Conservation (phyloP, 1,140 invertebrate genomes). For the Camponotus floridanus region DNA sequence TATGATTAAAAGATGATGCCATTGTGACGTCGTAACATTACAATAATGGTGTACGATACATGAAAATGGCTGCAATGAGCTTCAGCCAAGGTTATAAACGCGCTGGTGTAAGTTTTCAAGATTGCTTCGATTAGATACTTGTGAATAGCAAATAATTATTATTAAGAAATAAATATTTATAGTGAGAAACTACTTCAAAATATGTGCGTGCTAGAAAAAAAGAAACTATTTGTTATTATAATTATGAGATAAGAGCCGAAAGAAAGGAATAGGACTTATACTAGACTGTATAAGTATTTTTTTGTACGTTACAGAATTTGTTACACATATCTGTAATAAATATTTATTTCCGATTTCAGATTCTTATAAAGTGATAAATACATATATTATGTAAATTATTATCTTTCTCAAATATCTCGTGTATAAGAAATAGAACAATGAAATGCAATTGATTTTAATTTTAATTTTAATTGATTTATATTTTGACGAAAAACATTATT, state of each 20-base stretch:
- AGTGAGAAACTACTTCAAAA: background rate
- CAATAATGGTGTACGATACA: conserved; percentile 9
- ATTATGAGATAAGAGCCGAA: background rate
- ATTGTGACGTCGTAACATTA: background rate
- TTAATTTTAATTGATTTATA: no score
- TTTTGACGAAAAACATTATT: background rate
- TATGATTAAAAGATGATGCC: background rate
- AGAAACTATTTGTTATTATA: conserved; percentile 25
- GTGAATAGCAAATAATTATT: conserved; percentile 14
- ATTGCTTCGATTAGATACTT: background rate
- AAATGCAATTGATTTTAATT: background rate
- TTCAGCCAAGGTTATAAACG: conserved; percentile 32
- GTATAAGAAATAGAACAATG: background rate
- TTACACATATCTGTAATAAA: background rate
- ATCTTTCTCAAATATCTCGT: background rate
- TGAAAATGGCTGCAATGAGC: conserved; percentile 4
- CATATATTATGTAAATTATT: conserved; percentile 17
- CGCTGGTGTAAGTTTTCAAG: background rate
- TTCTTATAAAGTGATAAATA: background rate
- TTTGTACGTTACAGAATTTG: conserved; percentile 8
- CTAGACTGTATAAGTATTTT: background rate
- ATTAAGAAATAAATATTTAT: conserved; percentile 48
- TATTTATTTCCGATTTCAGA: background rate
- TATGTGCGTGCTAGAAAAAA: background rate
- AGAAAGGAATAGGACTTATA: conserved; percentile 8